phyloP scores from a whole-genome alignment of 2,888 invertebrate genomes.

The Drosophila aldrichi region DNA sequence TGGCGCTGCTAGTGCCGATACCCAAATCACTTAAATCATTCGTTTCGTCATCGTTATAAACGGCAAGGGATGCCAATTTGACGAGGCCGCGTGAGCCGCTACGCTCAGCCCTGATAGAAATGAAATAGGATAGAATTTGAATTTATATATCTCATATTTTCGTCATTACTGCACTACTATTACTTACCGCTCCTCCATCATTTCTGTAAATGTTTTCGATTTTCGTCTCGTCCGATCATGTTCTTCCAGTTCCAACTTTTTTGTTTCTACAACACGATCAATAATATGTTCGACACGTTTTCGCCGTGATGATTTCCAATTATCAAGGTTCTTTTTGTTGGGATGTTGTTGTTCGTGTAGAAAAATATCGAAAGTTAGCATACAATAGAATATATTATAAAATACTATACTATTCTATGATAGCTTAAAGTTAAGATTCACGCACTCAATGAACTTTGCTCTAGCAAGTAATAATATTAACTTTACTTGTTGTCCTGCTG shows the following conservation, averaged over 20 bases:
- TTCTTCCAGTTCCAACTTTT: conserved; percentile 93
- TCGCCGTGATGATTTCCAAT: conserved; percentile 96
- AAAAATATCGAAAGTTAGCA: conserved; percentile 71
- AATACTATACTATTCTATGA: too few species aligned
- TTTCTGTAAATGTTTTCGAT: conserved; percentile 97
- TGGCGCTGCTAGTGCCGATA: conserved; percentile 89
- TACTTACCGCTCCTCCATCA: conserved; percentile 94
- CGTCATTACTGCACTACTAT: conserved; percentile 61
- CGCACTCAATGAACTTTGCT: too few species aligned
- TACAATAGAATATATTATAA: neutral
- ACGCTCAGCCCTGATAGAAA: conserved; percentile 77
- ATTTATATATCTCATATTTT: neutral
- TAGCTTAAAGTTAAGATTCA: too few species aligned
- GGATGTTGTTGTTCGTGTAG: conserved; percentile 4
- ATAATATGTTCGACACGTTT: conserved; percentile 96
- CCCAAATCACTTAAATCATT: conserved; percentile 94
- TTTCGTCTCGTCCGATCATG: conserved; percentile 90
- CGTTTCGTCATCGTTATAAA: conserved; percentile 92
- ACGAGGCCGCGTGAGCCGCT: conserved; percentile 87
- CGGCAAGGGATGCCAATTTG: conserved; percentile 88
- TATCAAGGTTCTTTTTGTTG: conserved; percentile 92
- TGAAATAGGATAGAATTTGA: neutral
- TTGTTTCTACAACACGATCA: conserved; percentile 95
- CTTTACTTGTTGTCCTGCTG: too few species aligned
- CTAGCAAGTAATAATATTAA: too few species aligned